Evolutionary conservation across 2,888 invertebrate species (phyloP).

Genomic region (Hirtodrosophila duncani): DNA sequence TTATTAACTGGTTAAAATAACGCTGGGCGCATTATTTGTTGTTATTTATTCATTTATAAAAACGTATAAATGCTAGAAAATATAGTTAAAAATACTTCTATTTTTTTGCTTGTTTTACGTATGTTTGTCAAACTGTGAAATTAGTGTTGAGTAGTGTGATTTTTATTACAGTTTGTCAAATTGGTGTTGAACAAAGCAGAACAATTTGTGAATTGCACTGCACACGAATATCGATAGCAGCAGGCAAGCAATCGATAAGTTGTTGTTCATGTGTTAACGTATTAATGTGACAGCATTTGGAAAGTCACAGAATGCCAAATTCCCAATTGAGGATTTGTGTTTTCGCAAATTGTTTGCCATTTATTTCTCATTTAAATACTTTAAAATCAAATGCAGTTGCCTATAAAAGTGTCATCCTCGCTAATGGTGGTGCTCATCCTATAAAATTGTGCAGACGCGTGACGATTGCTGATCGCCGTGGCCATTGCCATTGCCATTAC

Average conservation of each 20-base stretch:
- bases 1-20: conserved; percentile 26
- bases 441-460: conserved; percentile 77
- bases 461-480: conserved; percentile 66
- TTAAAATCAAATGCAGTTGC: conserved; percentile 61
- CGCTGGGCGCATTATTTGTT: conserved; percentile 53
- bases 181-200: conserved; percentile 64
- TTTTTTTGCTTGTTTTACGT: conserved; percentile 62
- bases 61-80: conserved; percentile 53
- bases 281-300: too few species aligned
- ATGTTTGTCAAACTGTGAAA: too few species aligned
- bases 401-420: conserved; percentile 47
- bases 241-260: too few species aligned
- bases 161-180: too few species aligned
- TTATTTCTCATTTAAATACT: conserved; percentile 28
- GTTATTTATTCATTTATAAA: conserved; percentile 66
- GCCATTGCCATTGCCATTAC: conserved; percentile 17
- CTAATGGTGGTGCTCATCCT: conserved; percentile 41
- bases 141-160: too few species aligned
- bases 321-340: too few species aligned
- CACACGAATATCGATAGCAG: conserved; percentile 1
- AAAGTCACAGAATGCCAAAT: too few species aligned
- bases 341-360: conserved; percentile 4
- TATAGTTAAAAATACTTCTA: conserved; percentile 65
- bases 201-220: conserved; percentile 41
- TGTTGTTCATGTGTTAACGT: too few species aligned